Evolutionary conservation across 2,888 invertebrate genomes (phyloP).

Genomic region (Tryphoninae sp.): DNA sequence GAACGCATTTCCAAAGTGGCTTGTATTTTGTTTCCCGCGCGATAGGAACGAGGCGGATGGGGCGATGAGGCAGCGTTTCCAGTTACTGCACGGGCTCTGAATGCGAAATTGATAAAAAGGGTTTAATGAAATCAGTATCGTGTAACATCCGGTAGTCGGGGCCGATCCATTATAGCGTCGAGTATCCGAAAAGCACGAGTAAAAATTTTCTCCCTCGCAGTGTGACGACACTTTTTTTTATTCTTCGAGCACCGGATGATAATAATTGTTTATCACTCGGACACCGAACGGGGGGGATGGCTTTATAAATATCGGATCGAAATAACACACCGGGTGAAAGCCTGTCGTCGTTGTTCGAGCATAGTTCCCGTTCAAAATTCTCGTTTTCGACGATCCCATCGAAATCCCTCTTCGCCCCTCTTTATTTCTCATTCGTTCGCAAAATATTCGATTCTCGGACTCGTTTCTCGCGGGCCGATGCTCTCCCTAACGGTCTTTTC

Average conservation of each 20-base stretch:
- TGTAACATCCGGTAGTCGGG: constrained; percentile 40
- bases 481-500: constrained; percentile 20
- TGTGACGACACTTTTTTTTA: background rate
- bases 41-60: constrained; percentile 6
- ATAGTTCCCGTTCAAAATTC: constrained; percentile 40
- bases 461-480: constrained; percentile 28
- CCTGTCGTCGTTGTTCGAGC: constrained; percentile 39
- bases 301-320: constrained; percentile 20
- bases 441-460: constrained; percentile 58
- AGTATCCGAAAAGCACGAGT: constrained; percentile 21
- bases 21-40: background rate
- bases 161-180: constrained; percentile 51
- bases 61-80: constrained; percentile 41
- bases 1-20: constrained; percentile 21
- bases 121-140: constrained; percentile 66
- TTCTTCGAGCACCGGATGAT: background rate
- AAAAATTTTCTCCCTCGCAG: background rate
- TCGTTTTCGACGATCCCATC: constrained; percentile 42
- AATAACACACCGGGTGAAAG: constrained; percentile 11
- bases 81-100: constrained; percentile 49
- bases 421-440: constrained; percentile 6
- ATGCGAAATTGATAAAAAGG: constrained; percentile 63
- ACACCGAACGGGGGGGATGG: background rate
- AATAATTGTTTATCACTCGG: constrained; percentile 34
- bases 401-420: background rate